phyloP scores from a whole-genome alignment of 1,140 invertebrate species.

The Trissolcus basalis region DNA sequence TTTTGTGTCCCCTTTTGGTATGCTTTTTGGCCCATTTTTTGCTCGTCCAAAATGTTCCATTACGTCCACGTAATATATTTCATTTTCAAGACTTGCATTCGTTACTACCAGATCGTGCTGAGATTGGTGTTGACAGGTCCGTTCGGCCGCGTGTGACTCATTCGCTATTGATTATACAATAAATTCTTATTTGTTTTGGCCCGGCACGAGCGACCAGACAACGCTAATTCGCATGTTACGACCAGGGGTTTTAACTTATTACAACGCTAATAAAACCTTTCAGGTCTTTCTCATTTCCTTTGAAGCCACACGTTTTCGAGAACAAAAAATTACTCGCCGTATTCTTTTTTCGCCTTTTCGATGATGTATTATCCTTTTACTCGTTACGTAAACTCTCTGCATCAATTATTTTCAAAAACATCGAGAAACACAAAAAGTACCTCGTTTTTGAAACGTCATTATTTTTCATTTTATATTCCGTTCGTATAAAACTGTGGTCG shows the following conservation, averaged over 20 bases:
- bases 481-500: no score
- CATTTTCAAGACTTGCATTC: slow-evolving; percentile 19
- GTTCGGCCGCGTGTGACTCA: slow-evolving; percentile 24
- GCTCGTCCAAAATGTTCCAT: slow-evolving; percentile 13
- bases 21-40: slow-evolving; percentile 12
- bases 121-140: slow-evolving; percentile 26
- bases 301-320: no score
- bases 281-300: no score
- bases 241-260: slow-evolving; percentile 4
- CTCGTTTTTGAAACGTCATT: no score
- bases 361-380: no score
- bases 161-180: slow-evolving; percentile 44
- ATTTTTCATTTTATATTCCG: no score
- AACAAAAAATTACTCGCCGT: no score
- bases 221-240: slow-evolving; percentile 14
- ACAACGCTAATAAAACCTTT: neutral
- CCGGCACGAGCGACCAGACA: slow-evolving; percentile 11
- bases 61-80: slow-evolving; percentile 2
- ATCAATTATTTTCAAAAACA: no score
- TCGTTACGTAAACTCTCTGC: no score
- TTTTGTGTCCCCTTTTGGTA: slow-evolving; percentile 27
- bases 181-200: slow-evolving; percentile 44
- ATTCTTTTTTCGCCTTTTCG: no score
- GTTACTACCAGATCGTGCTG: slow-evolving; percentile 13
- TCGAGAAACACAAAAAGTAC: no score